A percentile compares a stretch with the other conserved stretches of the same genome.
These are phyloP conservation scores for Phylloscopus trochiloides DNA, from an alignment of 2,113 vertebrate genomes.

Conservation along the genomic window DNA sequence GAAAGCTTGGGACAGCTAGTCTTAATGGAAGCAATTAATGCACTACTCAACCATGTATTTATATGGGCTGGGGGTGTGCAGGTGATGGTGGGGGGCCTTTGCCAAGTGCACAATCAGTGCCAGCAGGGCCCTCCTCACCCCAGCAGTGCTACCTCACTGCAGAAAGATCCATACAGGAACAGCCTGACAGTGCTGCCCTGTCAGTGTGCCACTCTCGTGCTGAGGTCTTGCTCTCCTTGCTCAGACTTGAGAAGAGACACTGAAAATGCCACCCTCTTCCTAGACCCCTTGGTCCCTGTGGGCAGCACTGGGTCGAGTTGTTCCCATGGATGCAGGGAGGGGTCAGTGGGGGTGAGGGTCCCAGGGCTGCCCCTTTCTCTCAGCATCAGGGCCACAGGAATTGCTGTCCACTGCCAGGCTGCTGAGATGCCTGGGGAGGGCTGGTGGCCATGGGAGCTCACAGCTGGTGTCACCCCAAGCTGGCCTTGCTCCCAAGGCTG, in stretches of 20 bases:
- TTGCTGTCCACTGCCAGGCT: not conserved
- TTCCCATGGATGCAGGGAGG: not conserved
- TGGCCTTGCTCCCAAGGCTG: not conserved
- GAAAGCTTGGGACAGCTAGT: not conserved
- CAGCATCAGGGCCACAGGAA: not conserved
- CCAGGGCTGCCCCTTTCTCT: not conserved
- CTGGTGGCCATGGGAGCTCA: not conserved
- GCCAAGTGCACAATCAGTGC: rapidly evolving
- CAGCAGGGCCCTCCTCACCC: not conserved
- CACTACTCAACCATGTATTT: not conserved
- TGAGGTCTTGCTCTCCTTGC: rapidly evolving
- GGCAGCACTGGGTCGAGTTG: rapidly evolving
- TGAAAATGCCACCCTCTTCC: not conserved
- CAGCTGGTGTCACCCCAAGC: rapidly evolving
- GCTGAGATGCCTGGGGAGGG: not conserved
- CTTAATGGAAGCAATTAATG: not conserved
- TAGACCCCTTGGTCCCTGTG: rapidly evolving
- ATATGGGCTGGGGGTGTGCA: not conserved
- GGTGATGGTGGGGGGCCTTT: not conserved
- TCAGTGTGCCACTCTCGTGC: not conserved
- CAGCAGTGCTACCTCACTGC: rapidly evolving
- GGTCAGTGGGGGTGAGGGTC: rapidly evolving
- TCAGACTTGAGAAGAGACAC: not conserved
- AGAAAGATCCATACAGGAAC: rapidly evolving
- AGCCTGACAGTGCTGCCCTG: not conserved